Evolutionary conservation across 2,113 vertebrate genomes (phyloP).

Genomic region (Salvator merianae): DNA sequence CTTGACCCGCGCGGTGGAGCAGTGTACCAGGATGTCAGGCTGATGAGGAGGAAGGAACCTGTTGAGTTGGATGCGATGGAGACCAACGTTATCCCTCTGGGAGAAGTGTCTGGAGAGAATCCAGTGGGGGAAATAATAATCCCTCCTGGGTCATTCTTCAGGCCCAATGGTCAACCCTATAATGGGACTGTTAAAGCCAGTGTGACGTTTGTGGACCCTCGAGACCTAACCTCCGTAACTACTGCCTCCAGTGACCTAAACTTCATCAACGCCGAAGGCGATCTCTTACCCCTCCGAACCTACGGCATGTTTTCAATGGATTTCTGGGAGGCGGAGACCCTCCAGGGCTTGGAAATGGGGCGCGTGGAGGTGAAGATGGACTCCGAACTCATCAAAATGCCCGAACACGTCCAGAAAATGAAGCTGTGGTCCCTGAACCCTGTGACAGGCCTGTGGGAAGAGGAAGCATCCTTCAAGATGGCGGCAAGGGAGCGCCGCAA

Average conservation of each 20-base stretch:
- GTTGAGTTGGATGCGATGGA: conserved; percentile 80
- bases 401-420: conserved; percentile 88
- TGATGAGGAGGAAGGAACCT: conserved; percentile 84
- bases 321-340: conserved; percentile 81
- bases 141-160: conserved; percentile 83
- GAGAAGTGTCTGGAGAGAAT: conserved; percentile 75
- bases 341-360: conserved; percentile 78
- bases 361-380: conserved; percentile 86
- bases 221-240: conserved; percentile 82
- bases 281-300: conserved; percentile 87
- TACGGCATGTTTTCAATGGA: conserved; percentile 97
- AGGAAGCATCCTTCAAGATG: conserved; percentile 80
- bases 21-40: conserved; percentile 90
- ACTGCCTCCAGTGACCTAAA: conserved; percentile 91
- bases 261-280: conserved; percentile 85
- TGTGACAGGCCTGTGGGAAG: conserved; percentile 91
- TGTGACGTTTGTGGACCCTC: conserved; percentile 92
- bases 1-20: conserved; percentile 87
- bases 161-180: conserved; percentile 82
- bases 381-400: conserved; percentile 85
- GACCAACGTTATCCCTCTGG: conserved; percentile 82
- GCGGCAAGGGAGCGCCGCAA: conserved; percentile 69
- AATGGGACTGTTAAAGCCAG: conserved; percentile 88
- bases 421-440: conserved; percentile 94
- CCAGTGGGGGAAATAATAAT: conserved; percentile 88